Conservation (phyloP, 2,113 vertebrate genomes). For the Falco punctatus region DNA sequence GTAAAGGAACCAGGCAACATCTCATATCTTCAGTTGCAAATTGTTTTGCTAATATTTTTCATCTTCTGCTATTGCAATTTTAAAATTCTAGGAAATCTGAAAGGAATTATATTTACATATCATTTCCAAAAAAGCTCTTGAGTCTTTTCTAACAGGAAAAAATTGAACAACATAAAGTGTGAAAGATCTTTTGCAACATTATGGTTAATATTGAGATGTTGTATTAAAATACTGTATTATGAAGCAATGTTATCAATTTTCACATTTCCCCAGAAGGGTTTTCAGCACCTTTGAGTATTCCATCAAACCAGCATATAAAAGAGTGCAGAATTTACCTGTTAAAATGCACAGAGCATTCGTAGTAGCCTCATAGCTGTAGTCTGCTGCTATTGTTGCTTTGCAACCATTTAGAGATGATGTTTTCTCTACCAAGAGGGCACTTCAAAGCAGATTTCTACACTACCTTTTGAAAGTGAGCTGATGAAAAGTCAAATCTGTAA, state of each 20-base stretch:
- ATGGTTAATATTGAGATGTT: background rate
- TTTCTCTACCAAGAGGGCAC: background rate
- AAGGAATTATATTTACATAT: slow-evolving; percentile 17
- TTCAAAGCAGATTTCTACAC: background rate
- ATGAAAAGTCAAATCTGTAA: slow-evolving; percentile 9
- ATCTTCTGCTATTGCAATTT: background rate
- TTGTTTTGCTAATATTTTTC: background rate
- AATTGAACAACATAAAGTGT: background rate
- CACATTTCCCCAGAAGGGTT: slow-evolving; percentile 7
- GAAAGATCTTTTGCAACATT: slow-evolving; percentile 23
- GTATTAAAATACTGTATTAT: slow-evolving; percentile 15
- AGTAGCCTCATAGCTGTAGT: background rate
- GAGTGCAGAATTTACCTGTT: slow-evolving; percentile 2
- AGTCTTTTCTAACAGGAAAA: slow-evolving; percentile 28
- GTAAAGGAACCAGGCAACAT: background rate
- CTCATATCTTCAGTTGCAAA: background rate
- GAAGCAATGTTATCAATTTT: slow-evolving; percentile 15
- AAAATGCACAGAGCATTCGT: background rate
- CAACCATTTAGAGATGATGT: background rate
- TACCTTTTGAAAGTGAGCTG: background rate
- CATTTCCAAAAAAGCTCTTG: background rate
- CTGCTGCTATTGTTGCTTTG: background rate
- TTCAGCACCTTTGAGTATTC: background rate
- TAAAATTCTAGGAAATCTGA: background rate
- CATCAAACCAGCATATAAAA: background rate